Evolutionary conservation across 2,797 vertebrate genomes (phyloP).

Genomic region (Hafferia zeledoni): DNA sequence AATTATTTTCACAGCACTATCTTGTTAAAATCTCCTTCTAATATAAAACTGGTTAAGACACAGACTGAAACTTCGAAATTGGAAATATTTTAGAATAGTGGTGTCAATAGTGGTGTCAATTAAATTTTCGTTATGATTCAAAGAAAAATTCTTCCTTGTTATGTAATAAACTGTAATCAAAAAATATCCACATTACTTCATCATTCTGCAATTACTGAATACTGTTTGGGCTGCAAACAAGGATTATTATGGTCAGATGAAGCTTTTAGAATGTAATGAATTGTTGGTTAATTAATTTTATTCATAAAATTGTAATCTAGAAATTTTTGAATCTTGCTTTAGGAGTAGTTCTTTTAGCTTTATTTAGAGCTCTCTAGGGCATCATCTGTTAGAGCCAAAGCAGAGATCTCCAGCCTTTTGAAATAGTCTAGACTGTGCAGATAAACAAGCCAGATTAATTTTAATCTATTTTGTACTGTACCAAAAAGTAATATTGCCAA

Average conservation of each 20-base stretch:
- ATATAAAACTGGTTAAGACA: constrained; percentile 42
- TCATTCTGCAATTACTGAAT: constrained; percentile 27
- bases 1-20: constrained; percentile 16
- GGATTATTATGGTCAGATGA: constrained; percentile 17
- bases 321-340: neutral
- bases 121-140: constrained; percentile 38
- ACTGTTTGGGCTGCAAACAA: constrained; percentile 29
- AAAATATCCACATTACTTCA: constrained; percentile 6
- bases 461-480: constrained; percentile 26
- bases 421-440: neutral
- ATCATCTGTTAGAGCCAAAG: neutral
- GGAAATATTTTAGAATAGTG: constrained; percentile 12
- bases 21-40: constrained; percentile 25
- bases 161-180: constrained; percentile 44
- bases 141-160: constrained; percentile 36
- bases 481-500: constrained; percentile 11
- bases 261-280: constrained; percentile 42
- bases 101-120: constrained; percentile 8
- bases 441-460: constrained; percentile 14
- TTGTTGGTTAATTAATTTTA: constrained; percentile 59
- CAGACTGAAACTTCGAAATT: constrained; percentile 16
- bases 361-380: neutral
- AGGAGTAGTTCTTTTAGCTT: neutral
- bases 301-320: constrained; percentile 21
- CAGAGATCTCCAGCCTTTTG: neutral